These are phyloP conservation scores for Oncorhynchus nerka DNA, from an alignment of 2,113 vertebrate genomes.

Conservation along the genomic window DNA sequence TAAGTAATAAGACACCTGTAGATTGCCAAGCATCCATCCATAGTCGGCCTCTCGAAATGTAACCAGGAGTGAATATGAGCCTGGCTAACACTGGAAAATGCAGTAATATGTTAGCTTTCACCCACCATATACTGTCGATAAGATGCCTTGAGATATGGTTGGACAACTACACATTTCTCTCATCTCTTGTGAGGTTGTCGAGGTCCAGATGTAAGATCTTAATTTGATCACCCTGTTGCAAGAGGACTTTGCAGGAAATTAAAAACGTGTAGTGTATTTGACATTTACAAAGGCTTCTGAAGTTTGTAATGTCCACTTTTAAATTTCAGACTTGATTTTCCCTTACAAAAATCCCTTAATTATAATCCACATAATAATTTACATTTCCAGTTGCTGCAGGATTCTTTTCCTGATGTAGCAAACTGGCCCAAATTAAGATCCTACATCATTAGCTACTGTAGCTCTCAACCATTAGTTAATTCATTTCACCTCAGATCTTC, in stretches of 20 bases:
- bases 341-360: too few relatives aligned
- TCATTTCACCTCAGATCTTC: slow-evolving; percentile 10
- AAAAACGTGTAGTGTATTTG: too few relatives aligned
- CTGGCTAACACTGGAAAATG: slow-evolving; percentile 53
- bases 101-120: slow-evolving; percentile 67
- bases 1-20: slow-evolving; percentile 51
- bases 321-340: too few relatives aligned
- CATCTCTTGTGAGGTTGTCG: slow-evolving; percentile 24
- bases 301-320: too few relatives aligned
- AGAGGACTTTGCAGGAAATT: too few relatives aligned
- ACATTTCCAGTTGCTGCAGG: too few relatives aligned
- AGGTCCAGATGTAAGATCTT: background rate
- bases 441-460: background rate
- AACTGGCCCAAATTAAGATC: too few relatives aligned
- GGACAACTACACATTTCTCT: slow-evolving; percentile 58
- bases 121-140: slow-evolving; percentile 22
- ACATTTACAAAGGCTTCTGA: too few relatives aligned
- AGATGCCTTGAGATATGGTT: slow-evolving; percentile 44
- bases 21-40: slow-evolving; percentile 20
- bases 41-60: slow-evolving; percentile 27
- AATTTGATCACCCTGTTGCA: too few relatives aligned
- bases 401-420: too few relatives aligned
- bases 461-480: background rate
- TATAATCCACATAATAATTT: too few relatives aligned
- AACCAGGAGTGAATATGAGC: slow-evolving; percentile 36